Conservation (phyloP, 2,797 vertebrate species). For the Malurus leucopterus region DNA sequence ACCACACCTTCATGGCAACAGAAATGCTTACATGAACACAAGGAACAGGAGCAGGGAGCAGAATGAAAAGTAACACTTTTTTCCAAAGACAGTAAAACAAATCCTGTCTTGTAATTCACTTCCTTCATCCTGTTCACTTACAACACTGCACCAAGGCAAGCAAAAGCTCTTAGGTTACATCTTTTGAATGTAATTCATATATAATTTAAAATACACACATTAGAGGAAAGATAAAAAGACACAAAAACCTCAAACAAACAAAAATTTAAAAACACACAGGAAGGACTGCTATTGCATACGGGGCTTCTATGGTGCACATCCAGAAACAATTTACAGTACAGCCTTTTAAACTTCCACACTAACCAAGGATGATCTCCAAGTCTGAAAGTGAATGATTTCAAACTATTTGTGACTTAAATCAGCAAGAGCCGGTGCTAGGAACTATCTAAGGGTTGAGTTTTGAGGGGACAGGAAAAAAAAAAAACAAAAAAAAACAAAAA, state of each 20-base stretch:
- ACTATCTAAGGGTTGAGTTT: not conserved
- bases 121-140: not conserved
- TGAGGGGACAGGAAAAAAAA: no score
- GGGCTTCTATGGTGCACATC: accelerated
- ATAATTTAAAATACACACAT: not conserved
- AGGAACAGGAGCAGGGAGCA: not conserved
- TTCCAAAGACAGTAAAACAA: not conserved
- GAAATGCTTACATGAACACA: accelerated
- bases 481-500: accelerated
- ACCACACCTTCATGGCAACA: accelerated
- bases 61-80: not conserved
- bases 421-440: not conserved
- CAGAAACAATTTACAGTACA: not conserved
- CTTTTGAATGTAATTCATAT: accelerated
- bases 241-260: not conserved
- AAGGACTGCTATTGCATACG: not conserved
- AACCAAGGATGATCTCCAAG: not conserved
- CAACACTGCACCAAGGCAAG: not conserved
- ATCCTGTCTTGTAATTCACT: not conserved
- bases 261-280: not conserved
- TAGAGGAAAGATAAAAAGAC: not conserved
- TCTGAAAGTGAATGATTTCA: not conserved
- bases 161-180: not conserved
- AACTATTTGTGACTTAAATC: not conserved
- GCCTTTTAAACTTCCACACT: not conserved